These are phyloP conservation scores for Chitala chitala DNA, from an alignment of 2,113 vertebrate species.

Conservation along the genomic window DNA sequence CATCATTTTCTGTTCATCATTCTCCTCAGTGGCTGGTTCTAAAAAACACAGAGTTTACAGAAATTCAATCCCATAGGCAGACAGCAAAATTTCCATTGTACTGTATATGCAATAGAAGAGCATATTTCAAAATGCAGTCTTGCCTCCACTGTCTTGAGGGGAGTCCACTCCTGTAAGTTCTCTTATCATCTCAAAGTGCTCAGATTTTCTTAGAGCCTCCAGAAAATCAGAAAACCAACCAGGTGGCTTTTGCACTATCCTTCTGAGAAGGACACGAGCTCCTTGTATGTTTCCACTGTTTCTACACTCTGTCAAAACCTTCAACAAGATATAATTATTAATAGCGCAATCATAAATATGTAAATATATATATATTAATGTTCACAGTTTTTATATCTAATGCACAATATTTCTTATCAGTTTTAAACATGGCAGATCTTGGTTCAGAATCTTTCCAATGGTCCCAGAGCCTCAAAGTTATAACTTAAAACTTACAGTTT, in stretches of 20 bases:
- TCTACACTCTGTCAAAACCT: constrained; percentile 57
- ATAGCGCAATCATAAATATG: not conserved
- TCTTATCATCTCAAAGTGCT: constrained; percentile 48
- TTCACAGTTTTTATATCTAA: not conserved
- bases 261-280: constrained; percentile 68
- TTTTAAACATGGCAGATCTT: no score
- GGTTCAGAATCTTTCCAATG: no score
- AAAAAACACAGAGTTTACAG: not conserved
- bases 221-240: constrained; percentile 81
- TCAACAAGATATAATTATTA: constrained; percentile 20
- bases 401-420: constrained; percentile 2
- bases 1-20: not conserved
- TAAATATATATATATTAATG: not conserved
- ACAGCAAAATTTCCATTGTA: not conserved
- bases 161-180: constrained; percentile 56
- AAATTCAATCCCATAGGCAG: not conserved
- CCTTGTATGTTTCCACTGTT: constrained; percentile 53
- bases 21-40: constrained; percentile 1
- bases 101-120: not conserved
- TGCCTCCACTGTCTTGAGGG: constrained; percentile 34
- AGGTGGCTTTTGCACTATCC: constrained; percentile 65
- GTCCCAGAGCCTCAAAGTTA: no score
- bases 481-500: no score
- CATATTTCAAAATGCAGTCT: not conserved
- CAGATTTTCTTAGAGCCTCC: constrained; percentile 54